These are phyloP conservation scores for Isichthys henryi DNA, from an alignment of 2,113 vertebrate species.

Conservation along the genomic window DNA sequence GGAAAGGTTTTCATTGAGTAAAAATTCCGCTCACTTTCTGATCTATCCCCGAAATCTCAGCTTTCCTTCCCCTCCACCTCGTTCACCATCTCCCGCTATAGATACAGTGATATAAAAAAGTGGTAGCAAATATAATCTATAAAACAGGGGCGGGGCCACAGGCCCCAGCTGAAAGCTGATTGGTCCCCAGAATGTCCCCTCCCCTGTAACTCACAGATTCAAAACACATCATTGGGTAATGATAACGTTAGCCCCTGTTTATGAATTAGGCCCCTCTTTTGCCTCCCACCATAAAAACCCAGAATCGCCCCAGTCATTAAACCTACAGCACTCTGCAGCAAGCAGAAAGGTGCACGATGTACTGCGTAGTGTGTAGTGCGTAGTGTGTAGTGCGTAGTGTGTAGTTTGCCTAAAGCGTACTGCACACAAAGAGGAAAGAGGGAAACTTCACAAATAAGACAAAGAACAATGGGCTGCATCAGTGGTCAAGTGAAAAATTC, in stretches of 20 bases:
- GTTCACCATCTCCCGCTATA: background rate
- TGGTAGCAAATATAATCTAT: background rate
- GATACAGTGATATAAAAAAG: background rate
- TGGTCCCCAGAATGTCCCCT: background rate
- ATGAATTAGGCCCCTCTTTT: background rate
- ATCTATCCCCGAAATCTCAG: background rate
- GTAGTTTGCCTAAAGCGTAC: background rate
- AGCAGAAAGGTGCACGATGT: background rate
- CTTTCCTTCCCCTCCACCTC: background rate
- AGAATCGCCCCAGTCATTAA: background rate
- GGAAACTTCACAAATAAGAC: background rate
- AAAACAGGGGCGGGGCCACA: background rate
- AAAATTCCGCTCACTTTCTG: background rate
- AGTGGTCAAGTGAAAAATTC: background rate
- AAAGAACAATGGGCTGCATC: background rate
- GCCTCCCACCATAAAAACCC: background rate
- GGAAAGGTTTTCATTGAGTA: background rate
- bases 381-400: no score
- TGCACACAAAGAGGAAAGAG: background rate
- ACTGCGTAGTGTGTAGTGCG: no score
- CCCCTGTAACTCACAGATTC: background rate
- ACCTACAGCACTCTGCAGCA: background rate
- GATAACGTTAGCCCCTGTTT: background rate
- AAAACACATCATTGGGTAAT: background rate
- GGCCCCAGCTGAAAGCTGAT: background rate